These are phyloP conservation scores for Heliconius congener DNA, from an alignment of 1,140 invertebrate species.

Conservation along the genomic window DNA sequence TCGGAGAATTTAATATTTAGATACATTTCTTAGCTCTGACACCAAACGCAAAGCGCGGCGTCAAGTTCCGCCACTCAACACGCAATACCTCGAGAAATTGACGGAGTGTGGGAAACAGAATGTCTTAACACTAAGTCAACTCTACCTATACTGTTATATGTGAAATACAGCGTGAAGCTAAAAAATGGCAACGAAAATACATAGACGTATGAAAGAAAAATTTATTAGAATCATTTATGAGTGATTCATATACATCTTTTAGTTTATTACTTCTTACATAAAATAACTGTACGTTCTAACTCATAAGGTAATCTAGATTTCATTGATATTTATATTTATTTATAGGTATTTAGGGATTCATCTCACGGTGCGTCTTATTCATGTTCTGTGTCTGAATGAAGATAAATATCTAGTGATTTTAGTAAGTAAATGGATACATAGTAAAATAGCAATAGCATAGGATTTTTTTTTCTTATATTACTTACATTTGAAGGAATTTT, in stretches of 20 bases:
- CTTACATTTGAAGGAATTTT: not conserved
- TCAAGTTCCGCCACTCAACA: not conserved
- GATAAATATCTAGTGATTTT: not conserved
- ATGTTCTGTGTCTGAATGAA: not conserved
- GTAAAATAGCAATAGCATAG: too few relatives aligned
- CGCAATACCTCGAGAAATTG: not conserved
- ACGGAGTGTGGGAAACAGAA: not conserved
- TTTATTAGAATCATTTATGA: not conserved
- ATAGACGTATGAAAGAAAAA: not conserved
- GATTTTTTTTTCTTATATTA: not conserved
- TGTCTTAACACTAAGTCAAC: not conserved
- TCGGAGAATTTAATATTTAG: not conserved
- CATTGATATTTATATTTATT: not conserved
- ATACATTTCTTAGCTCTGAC: not conserved
- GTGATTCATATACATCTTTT: not conserved
- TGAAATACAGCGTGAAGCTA: not conserved
- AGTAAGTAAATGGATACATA: not conserved
- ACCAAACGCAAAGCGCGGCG: not conserved
- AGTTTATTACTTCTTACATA: slow-evolving; percentile 1
- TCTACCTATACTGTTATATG: not conserved
- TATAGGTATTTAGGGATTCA: not conserved
- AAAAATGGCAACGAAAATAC: not conserved
- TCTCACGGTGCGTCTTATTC: not conserved
- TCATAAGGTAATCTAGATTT: not conserved
- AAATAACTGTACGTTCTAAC: not conserved